Percentiles rank a stretch among this genome's conserved stretches.
Conservation (phyloP, 2,113 vertebrate genomes). For the Psittacus erithacus region DNA sequence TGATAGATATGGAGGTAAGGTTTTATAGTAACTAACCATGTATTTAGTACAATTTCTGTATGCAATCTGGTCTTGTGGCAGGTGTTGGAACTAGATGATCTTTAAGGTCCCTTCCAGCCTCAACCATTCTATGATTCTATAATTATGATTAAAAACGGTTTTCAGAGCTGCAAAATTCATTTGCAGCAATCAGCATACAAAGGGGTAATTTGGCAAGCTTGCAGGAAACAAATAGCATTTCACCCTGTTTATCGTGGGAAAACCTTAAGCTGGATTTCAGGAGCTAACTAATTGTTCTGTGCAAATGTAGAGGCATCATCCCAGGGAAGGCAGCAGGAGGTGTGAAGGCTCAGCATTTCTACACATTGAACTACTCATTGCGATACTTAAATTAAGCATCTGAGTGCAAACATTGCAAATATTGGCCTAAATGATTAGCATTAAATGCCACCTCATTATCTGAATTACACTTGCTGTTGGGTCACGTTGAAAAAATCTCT, state of each 20-base stretch:
- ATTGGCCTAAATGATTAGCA: slow-evolving; percentile 30
- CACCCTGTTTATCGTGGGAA: not conserved
- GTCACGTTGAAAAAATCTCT: slow-evolving; percentile 1
- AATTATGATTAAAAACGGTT: not conserved
- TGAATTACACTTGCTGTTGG: not conserved
- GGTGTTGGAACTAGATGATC: not conserved
- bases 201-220: not conserved
- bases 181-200: not conserved
- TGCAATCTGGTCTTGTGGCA: not conserved
- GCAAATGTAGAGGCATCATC: not conserved
- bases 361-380: not conserved
- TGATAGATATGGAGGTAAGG: not conserved
- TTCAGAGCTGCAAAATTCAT: not conserved
- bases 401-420: slow-evolving; percentile 49
- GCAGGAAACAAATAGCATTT: not conserved
- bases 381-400: not conserved
- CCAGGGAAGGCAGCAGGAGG: not conserved
- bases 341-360: slow-evolving; percentile 36
- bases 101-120: not conserved
- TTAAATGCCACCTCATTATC: slow-evolving; percentile 18
- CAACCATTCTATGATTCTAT: not conserved
- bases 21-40: not conserved
- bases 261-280: slow-evolving; percentile 14
- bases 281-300: slow-evolving; percentile 26
- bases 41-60: not conserved